phyloP scores from a whole-genome alignment of 2,113 vertebrate species.

The Ondatra zibethicus region DNA sequence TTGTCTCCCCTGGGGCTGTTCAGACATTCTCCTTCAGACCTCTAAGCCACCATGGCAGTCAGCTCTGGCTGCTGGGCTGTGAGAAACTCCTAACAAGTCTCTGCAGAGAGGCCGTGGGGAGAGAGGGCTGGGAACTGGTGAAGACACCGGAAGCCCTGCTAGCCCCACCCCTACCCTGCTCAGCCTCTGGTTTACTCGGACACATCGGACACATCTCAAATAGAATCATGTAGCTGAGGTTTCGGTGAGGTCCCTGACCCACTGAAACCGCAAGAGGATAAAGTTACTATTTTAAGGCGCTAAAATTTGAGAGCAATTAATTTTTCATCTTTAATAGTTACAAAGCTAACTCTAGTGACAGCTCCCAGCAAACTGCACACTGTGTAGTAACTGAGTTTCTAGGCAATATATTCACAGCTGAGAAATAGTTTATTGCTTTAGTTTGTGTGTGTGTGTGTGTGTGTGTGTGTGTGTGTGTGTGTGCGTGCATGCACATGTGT shows the following conservation, averaged over 20 bases:
- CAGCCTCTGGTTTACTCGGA: neutral
- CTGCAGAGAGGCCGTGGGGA: neutral
- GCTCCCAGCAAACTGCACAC: slow-evolving; percentile 11
- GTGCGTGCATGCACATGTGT: neutral
- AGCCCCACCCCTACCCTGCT: neutral
- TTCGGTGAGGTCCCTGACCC: neutral
- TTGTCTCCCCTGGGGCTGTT: neutral
- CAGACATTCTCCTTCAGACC: neutral
- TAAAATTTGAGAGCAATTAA: neutral
- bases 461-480: neutral
- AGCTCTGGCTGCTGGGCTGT: too few species aligned
- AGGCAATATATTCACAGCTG: slow-evolving; percentile 35
- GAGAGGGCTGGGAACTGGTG: neutral
- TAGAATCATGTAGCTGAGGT: neutral
- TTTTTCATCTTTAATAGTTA: slow-evolving; percentile 45
- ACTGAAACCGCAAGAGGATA: neutral
- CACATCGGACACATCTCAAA: neutral
- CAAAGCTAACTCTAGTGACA: neutral
- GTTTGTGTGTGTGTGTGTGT: neutral
- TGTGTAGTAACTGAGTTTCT: slow-evolving; percentile 41
- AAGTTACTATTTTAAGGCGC: neutral
- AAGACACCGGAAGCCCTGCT: neutral
- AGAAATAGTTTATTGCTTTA: slow-evolving; percentile 5
- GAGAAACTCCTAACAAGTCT: neutral
- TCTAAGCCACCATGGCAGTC: neutral